These are phyloP conservation scores for Cephonodes hylas DNA, from an alignment of 2,888 invertebrate species.

Conservation along the genomic window DNA sequence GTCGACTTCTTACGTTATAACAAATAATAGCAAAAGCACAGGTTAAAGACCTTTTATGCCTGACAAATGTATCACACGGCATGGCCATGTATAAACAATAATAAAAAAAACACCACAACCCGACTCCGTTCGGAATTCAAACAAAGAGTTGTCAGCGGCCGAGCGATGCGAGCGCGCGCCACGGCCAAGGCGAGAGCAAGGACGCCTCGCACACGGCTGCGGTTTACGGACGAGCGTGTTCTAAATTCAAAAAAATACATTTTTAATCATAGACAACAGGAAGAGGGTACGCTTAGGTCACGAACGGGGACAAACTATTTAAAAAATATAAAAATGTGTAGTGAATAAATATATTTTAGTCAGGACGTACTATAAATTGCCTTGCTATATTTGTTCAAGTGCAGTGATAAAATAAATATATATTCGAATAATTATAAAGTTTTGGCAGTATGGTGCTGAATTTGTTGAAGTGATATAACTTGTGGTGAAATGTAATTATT, in stretches of 20 bases:
- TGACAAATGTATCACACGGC: conserved; percentile 48
- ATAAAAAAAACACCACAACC: conserved; percentile 49
- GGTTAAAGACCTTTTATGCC: conserved; percentile 61
- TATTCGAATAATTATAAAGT: background rate
- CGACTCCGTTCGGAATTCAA: conserved; percentile 50
- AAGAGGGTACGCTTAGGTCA: conserved; percentile 11
- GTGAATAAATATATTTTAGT: conserved; percentile 5
- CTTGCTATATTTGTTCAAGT: conserved; percentile 13
- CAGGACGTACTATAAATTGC: conserved; percentile 4
- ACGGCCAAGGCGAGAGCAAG: conserved; percentile 70
- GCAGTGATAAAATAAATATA: conserved; percentile 16
- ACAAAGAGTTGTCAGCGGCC: conserved; percentile 66
- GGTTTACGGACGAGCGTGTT: conserved; percentile 24
- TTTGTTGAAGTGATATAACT: background rate
- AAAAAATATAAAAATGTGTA: conserved; percentile 22
- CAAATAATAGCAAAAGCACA: conserved; percentile 22
- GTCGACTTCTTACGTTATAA: background rate
- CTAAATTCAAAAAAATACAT: conserved; percentile 7
- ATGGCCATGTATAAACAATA: conserved; percentile 51
- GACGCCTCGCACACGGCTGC: conserved; percentile 37
- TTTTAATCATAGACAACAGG: background rate
- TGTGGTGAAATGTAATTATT: background rate
- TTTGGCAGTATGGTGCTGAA: too few species aligned
- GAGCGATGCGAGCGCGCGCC: conserved; percentile 60
- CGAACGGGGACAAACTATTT: conserved; percentile 18